Conservation (phyloP, 53 echinoderm and acorn worm genomes). For the Paracentrotus lividus region DNA sequence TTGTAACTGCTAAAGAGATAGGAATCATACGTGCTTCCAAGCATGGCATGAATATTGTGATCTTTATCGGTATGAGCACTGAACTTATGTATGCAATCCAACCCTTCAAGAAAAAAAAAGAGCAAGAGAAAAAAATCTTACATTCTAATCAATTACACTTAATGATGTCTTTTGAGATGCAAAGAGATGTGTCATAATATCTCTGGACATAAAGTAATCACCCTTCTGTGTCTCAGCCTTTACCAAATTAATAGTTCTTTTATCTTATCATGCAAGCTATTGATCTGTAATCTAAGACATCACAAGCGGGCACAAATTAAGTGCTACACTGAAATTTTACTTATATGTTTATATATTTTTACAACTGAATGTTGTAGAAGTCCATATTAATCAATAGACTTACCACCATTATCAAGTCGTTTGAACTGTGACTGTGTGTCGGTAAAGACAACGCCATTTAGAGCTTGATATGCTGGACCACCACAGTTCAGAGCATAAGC, state of each 20-base stretch:
- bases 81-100: constrained; percentile 71
- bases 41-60: constrained; percentile 70
- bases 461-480: constrained; percentile 81
- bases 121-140: background rate
- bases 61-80: constrained; percentile 36
- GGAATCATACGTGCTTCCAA: constrained; percentile 82
- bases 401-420: constrained; percentile 56
- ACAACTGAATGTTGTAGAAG: background rate
- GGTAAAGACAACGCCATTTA: constrained; percentile 74
- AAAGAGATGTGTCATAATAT: too few species aligned
- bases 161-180: too few species aligned
- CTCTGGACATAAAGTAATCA: too few species aligned
- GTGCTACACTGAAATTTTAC: too few species aligned
- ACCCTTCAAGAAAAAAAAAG: constrained; percentile 48
- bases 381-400: background rate
- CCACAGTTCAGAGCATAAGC: constrained; percentile 85
- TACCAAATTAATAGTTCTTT: too few species aligned
- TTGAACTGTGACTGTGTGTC: constrained; percentile 74
- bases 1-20: constrained; percentile 75
- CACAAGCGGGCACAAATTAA: too few species aligned
- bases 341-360: too few species aligned
- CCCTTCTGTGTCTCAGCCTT: too few species aligned
- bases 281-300: too few species aligned
- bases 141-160: too few species aligned
- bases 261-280: too few species aligned